phyloP scores from a whole-genome alignment of 2,888 invertebrate genomes.

The Conus canariensis region DNA sequence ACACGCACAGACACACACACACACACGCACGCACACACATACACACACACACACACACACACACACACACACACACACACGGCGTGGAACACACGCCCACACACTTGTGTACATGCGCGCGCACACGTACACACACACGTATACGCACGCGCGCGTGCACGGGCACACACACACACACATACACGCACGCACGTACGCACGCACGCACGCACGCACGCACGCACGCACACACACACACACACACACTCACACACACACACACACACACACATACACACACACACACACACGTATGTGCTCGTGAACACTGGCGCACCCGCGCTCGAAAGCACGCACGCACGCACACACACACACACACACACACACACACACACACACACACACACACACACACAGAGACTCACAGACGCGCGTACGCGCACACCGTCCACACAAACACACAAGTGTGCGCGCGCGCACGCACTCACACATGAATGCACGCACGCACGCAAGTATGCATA shows the following conservation, averaged over 20 bases:
- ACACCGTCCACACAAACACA: neutral
- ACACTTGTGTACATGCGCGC: no score
- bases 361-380: neutral
- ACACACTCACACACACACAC: neutral
- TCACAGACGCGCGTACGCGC: no score
- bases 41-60: neutral
- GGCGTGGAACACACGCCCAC: no score
- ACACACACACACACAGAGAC: no score
- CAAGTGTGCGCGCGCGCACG: neutral
- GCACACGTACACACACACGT: neutral
- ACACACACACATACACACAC: neutral
- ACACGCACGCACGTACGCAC: neutral
- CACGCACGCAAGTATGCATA: neutral
- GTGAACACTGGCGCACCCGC: neutral
- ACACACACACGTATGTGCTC: neutral
- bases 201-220: neutral
- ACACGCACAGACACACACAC: neutral
- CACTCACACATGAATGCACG: neutral
- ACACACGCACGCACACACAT: neutral
- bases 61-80: neutral
- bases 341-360: neutral
- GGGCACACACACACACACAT: neutral
- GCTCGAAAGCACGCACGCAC: neutral
- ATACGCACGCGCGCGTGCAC: neutral
- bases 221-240: neutral